Base-by-base conservation (phyloP, 2,888 invertebrate species). In the Drosophila anomalata region DNA sequence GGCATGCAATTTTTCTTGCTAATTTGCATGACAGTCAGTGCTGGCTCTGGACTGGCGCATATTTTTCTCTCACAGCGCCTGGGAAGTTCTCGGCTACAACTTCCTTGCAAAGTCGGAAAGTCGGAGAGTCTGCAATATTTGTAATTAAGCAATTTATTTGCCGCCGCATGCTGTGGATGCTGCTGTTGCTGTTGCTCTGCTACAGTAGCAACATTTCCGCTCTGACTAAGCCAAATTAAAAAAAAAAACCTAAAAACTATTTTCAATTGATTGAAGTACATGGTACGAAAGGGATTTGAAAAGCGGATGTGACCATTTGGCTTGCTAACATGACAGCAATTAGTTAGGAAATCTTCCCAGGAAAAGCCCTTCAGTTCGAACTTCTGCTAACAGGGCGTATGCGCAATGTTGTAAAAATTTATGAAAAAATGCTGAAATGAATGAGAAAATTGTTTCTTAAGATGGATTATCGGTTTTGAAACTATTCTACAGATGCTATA, bases 131-230 rank as follows among this genome's bases (percentile, higher is more conserved):
- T 71, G 57, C 73, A 77, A 74, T 73, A 77, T 77, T 83, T 78
- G 81, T 79, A 84, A 84, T 84, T 86, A 86, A 79, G 84, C 79
- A 85, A 85, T 85, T 82, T 85, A 83, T 75, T 69, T 75, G 73
- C 71, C 57, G 69, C 65, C 63, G 62, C 63, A 50, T 65, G 62
- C 29, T 47, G 62, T 47, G 42, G 46, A 52, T 20, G 61, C 51
- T 46, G 39, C 11, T 8, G 41, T 42, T 20, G 22, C 56, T 60
- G 41, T 42, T 20, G 22, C 56, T 60, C 39, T 46, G 54, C 61
- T 65, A 68, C 68, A 58, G 60, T 41, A 75, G 73, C 73, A 79
- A 82, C 85, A 82, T 79, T 82, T 82, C 82, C 85, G 85, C 73
- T 71, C 48, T 70, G 51, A 60, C 69, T 69, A 51, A 55, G 51